phyloP scores from a whole-genome alignment of 2,888 invertebrate genomes.

The Sinodicranocentrus sp. region DNA sequence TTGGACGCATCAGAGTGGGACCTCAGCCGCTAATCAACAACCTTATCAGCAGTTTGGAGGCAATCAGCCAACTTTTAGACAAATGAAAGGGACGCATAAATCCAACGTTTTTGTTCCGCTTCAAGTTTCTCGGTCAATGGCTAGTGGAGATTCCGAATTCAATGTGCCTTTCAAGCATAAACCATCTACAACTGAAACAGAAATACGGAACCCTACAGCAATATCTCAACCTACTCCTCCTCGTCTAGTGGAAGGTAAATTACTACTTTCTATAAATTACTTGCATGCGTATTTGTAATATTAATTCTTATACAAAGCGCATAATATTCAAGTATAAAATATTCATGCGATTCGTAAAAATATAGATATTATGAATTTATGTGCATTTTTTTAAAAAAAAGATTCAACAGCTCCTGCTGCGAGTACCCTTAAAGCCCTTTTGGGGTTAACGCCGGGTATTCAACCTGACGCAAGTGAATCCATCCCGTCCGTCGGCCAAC shows the following conservation, averaged over 20 bases:
- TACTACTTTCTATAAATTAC: no score
- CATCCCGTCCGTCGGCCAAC: conserved; percentile 38
- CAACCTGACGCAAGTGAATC: conserved; percentile 14
- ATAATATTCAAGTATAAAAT: no score
- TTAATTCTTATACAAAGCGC: no score
- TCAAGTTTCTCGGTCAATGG: conserved; percentile 64
- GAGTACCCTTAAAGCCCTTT: conserved; percentile 35
- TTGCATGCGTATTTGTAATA: no score
- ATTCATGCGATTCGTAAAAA: no score
- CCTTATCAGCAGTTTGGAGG: background rate
- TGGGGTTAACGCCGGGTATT: conserved; percentile 27
- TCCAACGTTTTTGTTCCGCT: conserved; percentile 51
- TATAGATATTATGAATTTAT: no score
- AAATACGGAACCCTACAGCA: no score
- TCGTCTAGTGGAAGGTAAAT: background rate
- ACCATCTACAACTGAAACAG: conserved; percentile 1
- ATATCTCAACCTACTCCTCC: no score
- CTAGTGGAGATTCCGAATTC: conserved; percentile 25
- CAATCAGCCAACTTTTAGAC: background rate
- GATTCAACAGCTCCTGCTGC: conserved; percentile 22
- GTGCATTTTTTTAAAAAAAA: no score
- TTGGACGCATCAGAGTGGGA: conserved; percentile 43
- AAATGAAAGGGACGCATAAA: conserved; percentile 6
- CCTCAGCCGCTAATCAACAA: background rate
- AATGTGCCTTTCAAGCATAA: background rate